Conservation (phyloP, 2,888 invertebrate genomes). For the Ormia ochracea region DNA sequence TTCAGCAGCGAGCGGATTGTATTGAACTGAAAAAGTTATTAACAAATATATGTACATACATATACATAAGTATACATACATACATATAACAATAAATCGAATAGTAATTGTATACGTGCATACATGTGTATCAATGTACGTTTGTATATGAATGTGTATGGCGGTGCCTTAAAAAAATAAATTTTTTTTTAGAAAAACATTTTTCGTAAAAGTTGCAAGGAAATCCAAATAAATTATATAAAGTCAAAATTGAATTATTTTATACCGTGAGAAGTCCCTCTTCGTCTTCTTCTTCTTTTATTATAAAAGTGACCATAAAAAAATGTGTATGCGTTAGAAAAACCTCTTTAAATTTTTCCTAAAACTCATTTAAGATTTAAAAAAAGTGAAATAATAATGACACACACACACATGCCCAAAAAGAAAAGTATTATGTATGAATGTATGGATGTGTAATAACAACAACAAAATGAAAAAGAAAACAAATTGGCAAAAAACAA, state of each 20-base stretch:
- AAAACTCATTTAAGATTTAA: constrained; percentile 41
- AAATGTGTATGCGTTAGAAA: constrained; percentile 59
- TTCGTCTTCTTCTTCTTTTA: constrained; percentile 20
- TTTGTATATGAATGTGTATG: not conserved
- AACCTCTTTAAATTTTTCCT: constrained; percentile 44
- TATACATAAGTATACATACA: not conserved
- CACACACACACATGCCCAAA: constrained; percentile 43
- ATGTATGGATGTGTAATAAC: too few relatives aligned
- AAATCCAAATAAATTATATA: constrained; percentile 22
- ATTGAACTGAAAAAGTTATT: constrained; percentile 42
- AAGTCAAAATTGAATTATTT: constrained; percentile 32
- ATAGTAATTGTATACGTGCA: constrained; percentile 6
- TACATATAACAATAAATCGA: constrained; percentile 12
- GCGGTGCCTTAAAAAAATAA: not conserved
- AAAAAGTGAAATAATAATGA: constrained; percentile 28
- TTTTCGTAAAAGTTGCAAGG: too few relatives aligned
- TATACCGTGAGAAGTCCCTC: constrained; percentile 27
- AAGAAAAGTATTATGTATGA: constrained; percentile 5
- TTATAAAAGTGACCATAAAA: constrained; percentile 53
- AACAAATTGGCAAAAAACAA: constrained; percentile 44
- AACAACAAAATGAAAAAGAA: constrained; percentile 23
- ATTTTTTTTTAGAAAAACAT: too few relatives aligned
- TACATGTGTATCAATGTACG: not conserved
- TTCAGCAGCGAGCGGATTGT: constrained; percentile 55
- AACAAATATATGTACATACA: not conserved